phyloP scores from a whole-genome alignment of 2,113 vertebrate genomes.

The Syngnathus scovelli region DNA sequence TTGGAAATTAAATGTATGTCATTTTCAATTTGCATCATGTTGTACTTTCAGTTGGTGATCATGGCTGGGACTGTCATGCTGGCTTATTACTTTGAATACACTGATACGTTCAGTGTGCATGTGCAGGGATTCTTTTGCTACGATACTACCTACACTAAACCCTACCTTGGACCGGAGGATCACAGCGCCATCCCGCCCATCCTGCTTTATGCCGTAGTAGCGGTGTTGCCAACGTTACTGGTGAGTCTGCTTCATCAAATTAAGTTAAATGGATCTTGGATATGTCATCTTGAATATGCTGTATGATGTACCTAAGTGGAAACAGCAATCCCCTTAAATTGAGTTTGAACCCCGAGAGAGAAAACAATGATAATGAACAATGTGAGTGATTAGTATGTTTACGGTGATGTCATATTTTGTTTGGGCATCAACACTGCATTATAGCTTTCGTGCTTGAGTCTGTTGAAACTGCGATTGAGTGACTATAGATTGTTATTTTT shows the following conservation, averaged over 20 bases:
- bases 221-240: conserved; percentile 85
- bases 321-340: too few relatives aligned
- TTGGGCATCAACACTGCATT: not conserved
- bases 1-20: conserved; percentile 57
- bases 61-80: conserved; percentile 97
- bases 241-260: conserved; percentile 71
- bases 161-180: conserved; percentile 91
- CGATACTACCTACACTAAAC: conserved; percentile 88
- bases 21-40: conserved; percentile 76
- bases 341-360: too few relatives aligned
- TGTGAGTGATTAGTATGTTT: not conserved
- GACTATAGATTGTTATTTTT: too few relatives aligned
- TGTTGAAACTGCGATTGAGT: too few relatives aligned
- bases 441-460: not conserved
- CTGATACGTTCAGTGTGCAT: conserved; percentile 92
- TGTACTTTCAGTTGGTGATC: conserved; percentile 98
- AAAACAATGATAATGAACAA: too few relatives aligned
- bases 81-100: conserved; percentile 96
- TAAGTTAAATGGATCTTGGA: not conserved
- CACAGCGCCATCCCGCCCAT: conserved; percentile 85
- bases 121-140: conserved; percentile 97
- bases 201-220: conserved; percentile 84
- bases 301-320: not conserved
- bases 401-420: not conserved
- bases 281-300: not conserved